Evolutionary conservation across 2,797 vertebrate genomes (phyloP).

Genomic region (Mormyrus hasselquistii): DNA sequence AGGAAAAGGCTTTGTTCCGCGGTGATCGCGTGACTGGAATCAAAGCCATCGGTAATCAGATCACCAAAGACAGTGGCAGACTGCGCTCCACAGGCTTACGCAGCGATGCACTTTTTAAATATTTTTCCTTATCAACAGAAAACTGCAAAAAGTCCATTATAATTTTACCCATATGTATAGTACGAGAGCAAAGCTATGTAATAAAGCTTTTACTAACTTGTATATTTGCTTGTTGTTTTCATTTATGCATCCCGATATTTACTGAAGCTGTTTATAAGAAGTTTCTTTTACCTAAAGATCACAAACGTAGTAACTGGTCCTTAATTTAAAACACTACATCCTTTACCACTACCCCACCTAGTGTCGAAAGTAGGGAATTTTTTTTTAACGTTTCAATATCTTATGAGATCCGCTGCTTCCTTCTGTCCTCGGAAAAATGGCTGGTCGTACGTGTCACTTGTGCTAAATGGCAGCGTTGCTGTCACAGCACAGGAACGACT

Average conservation of each 20-base stretch:
- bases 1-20: not conserved
- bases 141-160: not conserved
- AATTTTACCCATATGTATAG: not conserved
- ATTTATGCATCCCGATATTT: not conserved
- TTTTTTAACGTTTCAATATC: not conserved
- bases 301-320: not conserved
- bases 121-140: not conserved
- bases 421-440: not conserved
- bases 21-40: not conserved
- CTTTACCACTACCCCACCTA: not conserved
- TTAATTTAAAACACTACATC: not conserved
- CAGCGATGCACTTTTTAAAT: not conserved
- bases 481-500: not conserved
- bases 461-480: not conserved
- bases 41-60: not conserved
- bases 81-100: not conserved
- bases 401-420: not conserved
- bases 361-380: not conserved
- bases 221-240: not conserved
- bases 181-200: not conserved
- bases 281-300: not conserved
- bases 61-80: not conserved
- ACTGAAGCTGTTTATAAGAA: not conserved
- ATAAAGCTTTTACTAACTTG: not conserved
- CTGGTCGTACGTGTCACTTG: not conserved